Conservation (phyloP, 2,797 vertebrate species). For the Ispidina lecontei region DNA sequence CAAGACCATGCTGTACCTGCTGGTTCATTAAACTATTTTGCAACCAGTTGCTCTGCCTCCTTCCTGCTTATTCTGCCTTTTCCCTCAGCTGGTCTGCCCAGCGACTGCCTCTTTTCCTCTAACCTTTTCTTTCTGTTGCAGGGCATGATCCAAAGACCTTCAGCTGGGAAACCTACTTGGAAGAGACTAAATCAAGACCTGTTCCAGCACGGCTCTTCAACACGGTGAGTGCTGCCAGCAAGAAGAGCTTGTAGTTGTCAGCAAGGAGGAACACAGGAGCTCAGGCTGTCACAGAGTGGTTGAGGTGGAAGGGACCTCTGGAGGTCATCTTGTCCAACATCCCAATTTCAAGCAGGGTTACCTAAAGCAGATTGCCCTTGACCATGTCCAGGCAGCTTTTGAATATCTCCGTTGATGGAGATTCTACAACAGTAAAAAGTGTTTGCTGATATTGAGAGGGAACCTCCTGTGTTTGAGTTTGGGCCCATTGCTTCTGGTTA, state of each 20-base stretch:
- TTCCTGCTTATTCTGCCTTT: background rate
- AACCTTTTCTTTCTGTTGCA: conserved; percentile 59
- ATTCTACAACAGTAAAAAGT: background rate
- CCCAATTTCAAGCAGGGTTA: background rate
- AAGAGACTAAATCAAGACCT: conserved; percentile 81
- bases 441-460: background rate
- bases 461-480: background rate
- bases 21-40: background rate
- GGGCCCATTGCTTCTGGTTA: background rate
- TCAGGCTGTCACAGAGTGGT: background rate
- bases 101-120: background rate
- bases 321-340: background rate
- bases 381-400: background rate
- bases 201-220: conserved; percentile 89
- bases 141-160: conserved; percentile 85
- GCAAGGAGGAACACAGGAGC: background rate
- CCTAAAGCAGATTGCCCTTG: background rate
- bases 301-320: background rate
- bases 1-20: background rate
- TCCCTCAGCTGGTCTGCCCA: background rate
- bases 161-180: conserved; percentile 87
- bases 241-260: background rate
- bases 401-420: background rate
- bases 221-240: conserved; percentile 79
- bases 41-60: background rate